These are phyloP conservation scores for Gallinago jamesoni DNA, from an alignment of 2,113 vertebrate species.

Conservation along the genomic window DNA sequence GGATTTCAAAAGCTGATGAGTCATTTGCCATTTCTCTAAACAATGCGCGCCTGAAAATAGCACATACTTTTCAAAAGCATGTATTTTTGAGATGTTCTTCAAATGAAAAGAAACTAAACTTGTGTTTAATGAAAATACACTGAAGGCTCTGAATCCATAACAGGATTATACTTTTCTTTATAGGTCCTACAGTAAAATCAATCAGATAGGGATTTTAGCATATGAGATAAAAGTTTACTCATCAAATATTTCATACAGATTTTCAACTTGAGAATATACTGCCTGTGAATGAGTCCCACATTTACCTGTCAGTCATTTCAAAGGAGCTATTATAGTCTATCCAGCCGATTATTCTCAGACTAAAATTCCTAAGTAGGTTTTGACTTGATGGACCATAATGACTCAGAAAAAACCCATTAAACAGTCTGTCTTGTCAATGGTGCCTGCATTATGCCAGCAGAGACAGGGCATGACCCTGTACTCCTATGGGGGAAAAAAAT, in stretches of 20 bases:
- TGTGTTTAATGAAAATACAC: constrained; percentile 3
- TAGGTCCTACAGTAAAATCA: constrained; percentile 43
- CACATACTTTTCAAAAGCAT: not conserved
- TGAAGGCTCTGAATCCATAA: not conserved
- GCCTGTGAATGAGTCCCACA: constrained; percentile 48
- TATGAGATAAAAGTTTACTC: constrained; percentile 52
- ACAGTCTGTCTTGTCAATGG: constrained; percentile 75
- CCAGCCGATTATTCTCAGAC: constrained; percentile 72
- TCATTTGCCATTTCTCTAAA: not conserved
- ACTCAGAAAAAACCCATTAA: constrained; percentile 69
- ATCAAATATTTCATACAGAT: constrained; percentile 53
- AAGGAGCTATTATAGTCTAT: constrained; percentile 69
- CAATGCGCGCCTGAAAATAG: not conserved
- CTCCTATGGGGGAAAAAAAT: not conserved
- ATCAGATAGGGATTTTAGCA: constrained; percentile 56
- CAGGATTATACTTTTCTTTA: not conserved
- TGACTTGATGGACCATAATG: constrained; percentile 81
- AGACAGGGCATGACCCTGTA: constrained; percentile 48
- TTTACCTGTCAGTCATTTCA: constrained; percentile 63
- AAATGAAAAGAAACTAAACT: not conserved
- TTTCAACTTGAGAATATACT: constrained; percentile 37
- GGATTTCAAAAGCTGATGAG: not conserved
- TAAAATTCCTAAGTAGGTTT: constrained; percentile 72
- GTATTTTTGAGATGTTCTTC: not conserved
- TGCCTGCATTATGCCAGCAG: constrained; percentile 67